Conservation (phyloP, 1,140 invertebrate genomes). For the Temnothorax curvispinosus region DNA sequence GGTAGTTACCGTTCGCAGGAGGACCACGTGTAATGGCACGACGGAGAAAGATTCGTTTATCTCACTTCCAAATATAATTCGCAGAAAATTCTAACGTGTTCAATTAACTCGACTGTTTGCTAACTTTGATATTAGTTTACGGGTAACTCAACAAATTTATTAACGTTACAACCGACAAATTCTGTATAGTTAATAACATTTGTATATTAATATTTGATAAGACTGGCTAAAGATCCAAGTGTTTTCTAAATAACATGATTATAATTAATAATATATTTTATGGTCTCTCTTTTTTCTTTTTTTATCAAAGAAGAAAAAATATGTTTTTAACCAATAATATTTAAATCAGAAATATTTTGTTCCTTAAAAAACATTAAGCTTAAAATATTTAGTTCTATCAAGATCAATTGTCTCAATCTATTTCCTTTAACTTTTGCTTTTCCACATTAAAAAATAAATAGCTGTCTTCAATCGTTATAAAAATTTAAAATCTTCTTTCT, state of each 20-base stretch:
- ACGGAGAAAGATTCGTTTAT: conserved; percentile 35
- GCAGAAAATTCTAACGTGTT: conserved; percentile 36
- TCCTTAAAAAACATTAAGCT: not conserved
- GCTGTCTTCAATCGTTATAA: not conserved
- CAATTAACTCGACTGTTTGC: not conserved
- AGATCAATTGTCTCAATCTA: not conserved
- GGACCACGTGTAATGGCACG: conserved; percentile 10
- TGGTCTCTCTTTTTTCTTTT: not conserved
- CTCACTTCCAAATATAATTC: conserved; percentile 16
- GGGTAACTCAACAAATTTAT: conserved; percentile 3
- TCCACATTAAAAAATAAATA: not conserved
- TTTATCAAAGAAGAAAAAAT: not conserved
- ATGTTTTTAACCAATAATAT: not conserved
- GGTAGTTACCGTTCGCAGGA: conserved; percentile 52
- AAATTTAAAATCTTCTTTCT: not conserved
- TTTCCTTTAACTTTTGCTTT: conserved; percentile 6
- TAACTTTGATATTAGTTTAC: not conserved
- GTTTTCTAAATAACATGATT: not conserved
- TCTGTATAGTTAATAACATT: not conserved
- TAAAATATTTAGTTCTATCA: not conserved
- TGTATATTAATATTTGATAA: not conserved
- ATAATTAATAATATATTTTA: not conserved
- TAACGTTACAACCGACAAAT: not conserved
- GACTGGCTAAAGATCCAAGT: not conserved
- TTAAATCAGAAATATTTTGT: not conserved